These are phyloP conservation scores for Alloplasta piceator DNA, from an alignment of 2,888 invertebrate species.

Conservation along the genomic window DNA sequence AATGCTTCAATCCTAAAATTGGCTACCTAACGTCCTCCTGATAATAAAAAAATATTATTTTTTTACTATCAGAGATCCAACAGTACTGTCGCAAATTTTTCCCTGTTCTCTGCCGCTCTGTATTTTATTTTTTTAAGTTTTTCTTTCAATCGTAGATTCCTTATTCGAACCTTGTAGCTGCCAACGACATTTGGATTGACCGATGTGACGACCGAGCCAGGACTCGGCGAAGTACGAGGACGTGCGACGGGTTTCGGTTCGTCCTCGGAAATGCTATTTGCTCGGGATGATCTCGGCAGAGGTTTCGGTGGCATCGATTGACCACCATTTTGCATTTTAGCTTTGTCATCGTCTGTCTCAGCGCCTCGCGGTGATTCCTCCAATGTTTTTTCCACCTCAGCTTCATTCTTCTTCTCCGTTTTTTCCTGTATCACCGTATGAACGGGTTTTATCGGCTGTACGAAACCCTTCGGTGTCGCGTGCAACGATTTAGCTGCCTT, in stretches of 20 bases:
- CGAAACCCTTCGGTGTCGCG: slow-evolving; percentile 77
- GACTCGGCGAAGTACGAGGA: slow-evolving; percentile 88
- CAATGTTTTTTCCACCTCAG: slow-evolving; percentile 73
- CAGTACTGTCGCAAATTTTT: neutral
- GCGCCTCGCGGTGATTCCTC: slow-evolving; percentile 71
- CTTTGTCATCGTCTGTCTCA: slow-evolving; percentile 77
- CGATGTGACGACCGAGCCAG: slow-evolving; percentile 85
- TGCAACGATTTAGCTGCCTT: slow-evolving; percentile 75
- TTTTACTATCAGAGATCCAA: neutral
- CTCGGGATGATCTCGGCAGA: slow-evolving; percentile 90
- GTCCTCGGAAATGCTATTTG: slow-evolving; percentile 89
- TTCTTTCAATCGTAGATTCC: slow-evolving; percentile 45
- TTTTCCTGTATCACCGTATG: slow-evolving; percentile 77
- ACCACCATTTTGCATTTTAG: slow-evolving; percentile 80
- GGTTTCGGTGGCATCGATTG: slow-evolving; percentile 89
- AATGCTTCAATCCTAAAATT: slow-evolving; percentile 5
- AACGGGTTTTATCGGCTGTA: slow-evolving; percentile 73
- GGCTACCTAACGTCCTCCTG: slow-evolving; percentile 42
- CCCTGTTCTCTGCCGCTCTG: neutral
- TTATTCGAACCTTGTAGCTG: slow-evolving; percentile 90
- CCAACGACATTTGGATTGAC: slow-evolving; percentile 85
- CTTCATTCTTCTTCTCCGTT: slow-evolving; percentile 73
- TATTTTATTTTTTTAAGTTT: neutral
- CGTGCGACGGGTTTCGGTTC: slow-evolving; percentile 88
- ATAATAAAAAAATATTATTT: neutral